phyloP scores from a whole-genome alignment of 2,888 invertebrate genomes.

The Melieria omissa region DNA sequence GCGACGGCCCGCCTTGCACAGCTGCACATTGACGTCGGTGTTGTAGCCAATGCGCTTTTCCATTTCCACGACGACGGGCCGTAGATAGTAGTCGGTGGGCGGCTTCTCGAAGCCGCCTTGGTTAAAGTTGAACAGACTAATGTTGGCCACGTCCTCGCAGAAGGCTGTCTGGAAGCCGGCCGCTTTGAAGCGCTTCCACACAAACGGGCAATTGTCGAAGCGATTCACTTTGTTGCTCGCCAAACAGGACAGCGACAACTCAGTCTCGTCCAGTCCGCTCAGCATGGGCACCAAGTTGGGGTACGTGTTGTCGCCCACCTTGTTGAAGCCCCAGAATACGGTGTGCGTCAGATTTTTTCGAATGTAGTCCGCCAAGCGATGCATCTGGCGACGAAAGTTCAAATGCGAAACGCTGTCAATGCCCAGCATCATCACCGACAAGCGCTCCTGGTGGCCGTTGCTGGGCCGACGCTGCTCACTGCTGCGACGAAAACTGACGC shows the following conservation, averaged over 20 bases:
- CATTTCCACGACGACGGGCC: constrained; percentile 78
- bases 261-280: constrained; percentile 76
- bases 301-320: constrained; percentile 94
- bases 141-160: constrained; percentile 83
- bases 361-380: constrained; percentile 73
- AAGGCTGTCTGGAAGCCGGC: constrained; percentile 81
- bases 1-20: constrained; percentile 66
- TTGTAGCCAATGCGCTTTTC: constrained; percentile 76
- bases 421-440: constrained; percentile 84
- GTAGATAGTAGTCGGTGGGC: constrained; percentile 87
- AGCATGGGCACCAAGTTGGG: constrained; percentile 88
- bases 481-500: constrained; percentile 34
- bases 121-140: constrained; percentile 84
- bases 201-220: constrained; percentile 83
- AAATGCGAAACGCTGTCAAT: constrained; percentile 87
- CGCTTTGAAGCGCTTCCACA: constrained; percentile 84
- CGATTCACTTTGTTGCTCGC: constrained; percentile 63
- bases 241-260: constrained; percentile 76
- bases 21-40: constrained; percentile 51
- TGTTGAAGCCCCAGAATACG: constrained; percentile 89
- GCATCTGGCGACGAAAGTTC: constrained; percentile 87
- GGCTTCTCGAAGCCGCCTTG: constrained; percentile 80
- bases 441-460: constrained; percentile 34
- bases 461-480: constrained; percentile 19
- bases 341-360: constrained; percentile 68